Evolutionary conservation across 2,888 invertebrate genomes (phyloP), one percentile per base, ranked within the genome.

Genomic region (Rhagium mordax): DNA sequence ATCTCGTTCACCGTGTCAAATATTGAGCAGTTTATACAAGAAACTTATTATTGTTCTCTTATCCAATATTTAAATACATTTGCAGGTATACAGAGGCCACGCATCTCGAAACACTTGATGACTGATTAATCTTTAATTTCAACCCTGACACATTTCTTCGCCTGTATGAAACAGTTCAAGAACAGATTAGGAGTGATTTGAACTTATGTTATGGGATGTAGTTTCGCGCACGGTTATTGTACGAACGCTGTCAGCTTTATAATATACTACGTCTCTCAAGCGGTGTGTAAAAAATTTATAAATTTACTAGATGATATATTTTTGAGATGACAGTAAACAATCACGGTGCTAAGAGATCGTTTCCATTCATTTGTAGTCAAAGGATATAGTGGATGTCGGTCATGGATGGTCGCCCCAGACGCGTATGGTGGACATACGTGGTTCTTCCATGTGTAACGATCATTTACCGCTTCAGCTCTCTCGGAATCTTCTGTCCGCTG

Each of bases 371-470:
- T 18, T 59, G 59, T 33, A 48, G 15, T 68, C 65, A 60, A 71
- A 74, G 74, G 69, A 74, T 74, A 71, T 49, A 57, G 61, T 74
- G 76, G 74, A 79, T 78, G 74, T 75, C 78, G 72, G 81, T 80
- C 78, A 79, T 70, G 78, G 75, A 74, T 77, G 77, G 78, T 20
- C 70, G 70, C 61, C 48, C 51, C 62, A 41, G 70, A 62, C 71
- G 69, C 77, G 75, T 79, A 78, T 79, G 75, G 74, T 75, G 78
- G 76, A 72, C 77, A 79, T 79, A 84, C 80, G 82, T 82, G 81
- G 82, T 71, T 80, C 82, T 81, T 74, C 82, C 83, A 83, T 85
- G 85, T 85, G 85, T 84, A 81, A 85, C 85, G 85, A 82, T 82
- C 84, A 85, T 85, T 85, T 84, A 83, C 83, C 85, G 85, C 83